These are phyloP conservation scores for Schizopygopsis pylzovi DNA, from an alignment of 2,797 vertebrate genomes.

Conservation along the genomic window DNA sequence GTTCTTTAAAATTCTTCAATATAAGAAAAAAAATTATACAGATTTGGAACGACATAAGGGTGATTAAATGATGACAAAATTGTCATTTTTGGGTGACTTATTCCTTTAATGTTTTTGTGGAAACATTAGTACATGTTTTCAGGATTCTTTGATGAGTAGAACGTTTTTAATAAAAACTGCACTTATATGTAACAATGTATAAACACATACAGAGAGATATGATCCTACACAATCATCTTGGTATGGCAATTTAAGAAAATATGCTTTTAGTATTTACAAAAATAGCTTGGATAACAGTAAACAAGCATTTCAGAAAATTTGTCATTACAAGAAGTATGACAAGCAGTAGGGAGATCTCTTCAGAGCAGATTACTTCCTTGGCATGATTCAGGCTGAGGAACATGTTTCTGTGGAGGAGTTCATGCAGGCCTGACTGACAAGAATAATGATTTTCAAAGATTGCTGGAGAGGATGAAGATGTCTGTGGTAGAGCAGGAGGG, in stretches of 20 bases:
- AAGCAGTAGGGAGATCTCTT: neutral
- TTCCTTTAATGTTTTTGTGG: neutral
- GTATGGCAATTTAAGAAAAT: neutral
- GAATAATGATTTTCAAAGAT: slow-evolving; percentile 17
- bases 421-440: slow-evolving; percentile 30
- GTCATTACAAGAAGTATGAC: neutral
- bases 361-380: neutral
- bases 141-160: neutral
- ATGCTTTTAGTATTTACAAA: neutral
- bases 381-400: slow-evolving; percentile 7
- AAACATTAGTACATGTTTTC: neutral
- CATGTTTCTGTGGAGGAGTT: slow-evolving; percentile 17
- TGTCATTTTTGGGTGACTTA: neutral
- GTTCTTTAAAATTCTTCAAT: neutral
- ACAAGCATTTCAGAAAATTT: neutral
- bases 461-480: slow-evolving; percentile 12
- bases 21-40: too few species aligned
- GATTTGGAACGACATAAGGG: neutral
- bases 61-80: neutral
- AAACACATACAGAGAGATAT: neutral
- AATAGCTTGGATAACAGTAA: neutral
- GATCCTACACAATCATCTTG: neutral
- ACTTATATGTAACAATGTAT: neutral
- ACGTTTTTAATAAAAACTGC: neutral
- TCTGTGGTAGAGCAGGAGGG: slow-evolving; percentile 6